Conservation (phyloP, 2,797 vertebrate genomes). For the Oreonectes daqikongensis region DNA sequence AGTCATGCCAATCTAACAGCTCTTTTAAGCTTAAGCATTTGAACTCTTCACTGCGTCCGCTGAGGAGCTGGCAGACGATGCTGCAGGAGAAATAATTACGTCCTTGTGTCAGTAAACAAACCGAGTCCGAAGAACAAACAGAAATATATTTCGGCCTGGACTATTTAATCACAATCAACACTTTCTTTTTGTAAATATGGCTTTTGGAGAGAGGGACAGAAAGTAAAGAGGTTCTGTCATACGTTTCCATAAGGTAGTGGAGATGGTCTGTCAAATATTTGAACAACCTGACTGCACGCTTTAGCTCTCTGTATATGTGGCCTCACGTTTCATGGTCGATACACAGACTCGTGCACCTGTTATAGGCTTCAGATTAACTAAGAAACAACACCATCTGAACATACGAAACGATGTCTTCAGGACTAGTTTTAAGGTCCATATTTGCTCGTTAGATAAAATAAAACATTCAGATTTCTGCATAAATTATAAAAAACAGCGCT, state of each 20-base stretch:
- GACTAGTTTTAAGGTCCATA: neutral
- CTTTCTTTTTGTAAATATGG: neutral
- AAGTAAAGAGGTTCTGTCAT: neutral
- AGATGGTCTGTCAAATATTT: slow-evolving; percentile 46
- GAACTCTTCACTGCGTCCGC: neutral
- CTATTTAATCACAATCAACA: neutral
- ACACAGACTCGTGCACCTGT: slow-evolving; percentile 3
- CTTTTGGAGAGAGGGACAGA: neutral
- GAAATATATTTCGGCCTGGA: slow-evolving; percentile 1
- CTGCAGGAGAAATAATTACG: neutral
- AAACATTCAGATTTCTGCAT: neutral
- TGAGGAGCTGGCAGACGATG: neutral
- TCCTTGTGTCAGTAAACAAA: slow-evolving; percentile 4
- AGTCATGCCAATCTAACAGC: neutral
- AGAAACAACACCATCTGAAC: neutral
- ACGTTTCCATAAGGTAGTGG: slow-evolving; percentile 26
- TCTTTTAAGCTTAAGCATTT: neutral
- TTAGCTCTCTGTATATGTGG: slow-evolving; percentile 42
- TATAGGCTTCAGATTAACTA: slow-evolving; percentile 14
- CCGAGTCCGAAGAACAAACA: neutral
- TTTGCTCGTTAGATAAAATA: neutral
- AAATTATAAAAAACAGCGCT: neutral
- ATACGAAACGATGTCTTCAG: neutral
- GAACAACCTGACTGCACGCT: slow-evolving; percentile 23
- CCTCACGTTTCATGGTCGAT: slow-evolving; percentile 41